Conservation (phyloP, 2,888 invertebrate species). For the Epicampocera succincta region DNA sequence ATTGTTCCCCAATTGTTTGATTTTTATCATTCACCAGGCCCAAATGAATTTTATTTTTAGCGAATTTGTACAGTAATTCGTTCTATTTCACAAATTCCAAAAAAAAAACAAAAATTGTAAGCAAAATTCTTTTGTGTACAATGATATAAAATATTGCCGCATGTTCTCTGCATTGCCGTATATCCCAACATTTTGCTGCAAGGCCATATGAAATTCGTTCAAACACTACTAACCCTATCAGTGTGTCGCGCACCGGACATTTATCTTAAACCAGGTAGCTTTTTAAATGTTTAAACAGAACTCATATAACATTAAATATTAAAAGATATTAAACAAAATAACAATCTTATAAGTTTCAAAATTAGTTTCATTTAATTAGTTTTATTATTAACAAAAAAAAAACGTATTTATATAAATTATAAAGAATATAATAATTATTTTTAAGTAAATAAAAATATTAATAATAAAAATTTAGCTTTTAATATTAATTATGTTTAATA, state of each 20-base stretch:
- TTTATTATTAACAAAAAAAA: slow-evolving; percentile 30
- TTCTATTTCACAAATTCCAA: no score
- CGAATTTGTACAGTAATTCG: no score
- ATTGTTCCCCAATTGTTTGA: no score
- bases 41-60: no score
- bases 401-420: slow-evolving; percentile 40
- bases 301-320: slow-evolving; percentile 19
- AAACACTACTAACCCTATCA: slow-evolving; percentile 6
- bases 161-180: no score
- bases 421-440: slow-evolving; percentile 34
- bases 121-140: no score
- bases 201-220: no score
- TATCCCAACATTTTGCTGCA: no score
- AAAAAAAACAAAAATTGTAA: no score
- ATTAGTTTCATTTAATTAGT: slow-evolving; percentile 34
- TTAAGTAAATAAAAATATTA: slow-evolving; percentile 19
- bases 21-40: no score
- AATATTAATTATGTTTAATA: not conserved
- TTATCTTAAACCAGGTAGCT: slow-evolving; percentile 58
- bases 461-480: slow-evolving; percentile 29
- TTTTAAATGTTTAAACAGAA: slow-evolving; percentile 65
- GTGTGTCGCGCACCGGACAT: not conserved
- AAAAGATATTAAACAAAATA: slow-evolving; percentile 19
- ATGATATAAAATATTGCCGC: no score
- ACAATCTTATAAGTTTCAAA: slow-evolving; percentile 35